A percentile compares a stretch with the other conserved stretches of the same genome.
phyloP scores from a whole-genome alignment of 2,888 invertebrate species.

The Tetragnatha montana region DNA sequence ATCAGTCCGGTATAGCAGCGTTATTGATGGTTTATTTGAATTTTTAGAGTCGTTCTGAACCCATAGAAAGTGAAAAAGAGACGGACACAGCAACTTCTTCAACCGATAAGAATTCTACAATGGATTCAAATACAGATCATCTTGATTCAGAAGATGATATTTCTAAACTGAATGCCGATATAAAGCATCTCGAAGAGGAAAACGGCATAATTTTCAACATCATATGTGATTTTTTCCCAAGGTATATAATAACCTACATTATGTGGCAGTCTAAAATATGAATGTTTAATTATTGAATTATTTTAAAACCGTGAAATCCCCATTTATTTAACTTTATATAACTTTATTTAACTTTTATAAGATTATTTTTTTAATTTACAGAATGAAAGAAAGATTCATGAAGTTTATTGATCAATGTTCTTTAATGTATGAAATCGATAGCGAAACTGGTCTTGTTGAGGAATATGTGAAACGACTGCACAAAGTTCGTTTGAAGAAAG shows the following conservation, averaged over 20 bases:
- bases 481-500: background rate
- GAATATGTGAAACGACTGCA: constrained; percentile 7
- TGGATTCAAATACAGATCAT: background rate
- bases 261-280: background rate
- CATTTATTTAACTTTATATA: background rate
- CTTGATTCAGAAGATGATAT: background rate
- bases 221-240: background rate
- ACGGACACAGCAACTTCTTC: background rate
- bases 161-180: background rate
- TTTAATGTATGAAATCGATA: background rate
- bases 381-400: background rate
- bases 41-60: background rate
- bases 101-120: background rate
- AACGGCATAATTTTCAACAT: background rate
- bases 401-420: background rate
- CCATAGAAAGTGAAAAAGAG: no score
- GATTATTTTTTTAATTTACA: background rate
- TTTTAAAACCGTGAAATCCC: no score
- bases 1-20: no score
- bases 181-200: background rate
- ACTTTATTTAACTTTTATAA: background rate
- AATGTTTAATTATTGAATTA: background rate
- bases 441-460: background rate
- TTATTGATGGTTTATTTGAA: no score
- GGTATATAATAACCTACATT: background rate